phyloP scores from a whole-genome alignment of 2,888 invertebrate genomes.

The Halictus ligatus region DNA sequence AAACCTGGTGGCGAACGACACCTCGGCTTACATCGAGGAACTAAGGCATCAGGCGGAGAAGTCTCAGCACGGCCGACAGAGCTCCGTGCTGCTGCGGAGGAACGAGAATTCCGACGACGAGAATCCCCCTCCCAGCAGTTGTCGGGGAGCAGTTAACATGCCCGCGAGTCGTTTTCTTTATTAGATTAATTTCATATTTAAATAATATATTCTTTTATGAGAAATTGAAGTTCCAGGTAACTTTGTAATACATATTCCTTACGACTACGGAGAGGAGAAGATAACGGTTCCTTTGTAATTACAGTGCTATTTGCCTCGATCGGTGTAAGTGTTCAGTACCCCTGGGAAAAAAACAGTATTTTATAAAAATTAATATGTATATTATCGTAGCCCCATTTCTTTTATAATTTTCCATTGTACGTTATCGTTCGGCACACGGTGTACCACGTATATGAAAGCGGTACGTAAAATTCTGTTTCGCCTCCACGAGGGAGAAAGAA shows the following conservation, averaged over 20 bases:
- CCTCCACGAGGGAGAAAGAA: neutral
- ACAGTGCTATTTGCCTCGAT: constrained; percentile 40
- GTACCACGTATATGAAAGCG: neutral
- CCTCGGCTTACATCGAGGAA: constrained; percentile 75
- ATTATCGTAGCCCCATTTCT: neutral
- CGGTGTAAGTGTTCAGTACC: constrained; percentile 20
- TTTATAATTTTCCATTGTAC: neutral
- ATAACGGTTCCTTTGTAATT: constrained; percentile 40
- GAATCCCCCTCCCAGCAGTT: constrained; percentile 86
- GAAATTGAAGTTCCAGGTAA: constrained; percentile 32
- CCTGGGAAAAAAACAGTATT: constrained; percentile 39
- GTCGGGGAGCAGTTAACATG: constrained; percentile 84
- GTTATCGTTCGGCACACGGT: neutral
- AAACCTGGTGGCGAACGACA: constrained; percentile 78
- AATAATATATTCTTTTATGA: constrained; percentile 53
- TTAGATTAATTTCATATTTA: constrained; percentile 60
- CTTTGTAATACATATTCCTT: constrained; percentile 53
- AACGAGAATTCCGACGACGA: constrained; percentile 83
- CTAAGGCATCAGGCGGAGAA: constrained; percentile 74
- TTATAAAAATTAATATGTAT: constrained; percentile 29
- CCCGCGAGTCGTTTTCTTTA: constrained; percentile 75
- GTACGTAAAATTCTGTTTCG: constrained; percentile 7
- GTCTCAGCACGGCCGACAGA: constrained; percentile 56
- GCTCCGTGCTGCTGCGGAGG: constrained; percentile 47
- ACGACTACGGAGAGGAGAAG: constrained; percentile 23